Conservation (phyloP, 1,140 invertebrate genomes). For the Stegodyphus mimosarum region DNA sequence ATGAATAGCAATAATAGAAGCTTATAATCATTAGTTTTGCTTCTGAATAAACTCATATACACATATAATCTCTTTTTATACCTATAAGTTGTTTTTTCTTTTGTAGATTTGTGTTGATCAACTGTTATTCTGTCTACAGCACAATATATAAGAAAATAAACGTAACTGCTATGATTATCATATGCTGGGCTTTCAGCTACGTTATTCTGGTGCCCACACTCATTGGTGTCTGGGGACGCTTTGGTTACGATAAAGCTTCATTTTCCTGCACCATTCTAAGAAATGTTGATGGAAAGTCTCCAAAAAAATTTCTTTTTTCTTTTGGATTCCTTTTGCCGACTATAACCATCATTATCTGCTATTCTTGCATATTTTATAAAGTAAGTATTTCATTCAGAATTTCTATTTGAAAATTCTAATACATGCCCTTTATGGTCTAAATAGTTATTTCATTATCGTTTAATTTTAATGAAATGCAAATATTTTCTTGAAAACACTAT, state of each 20-base stretch:
- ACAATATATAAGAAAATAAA: conserved; percentile 78
- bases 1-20: no score
- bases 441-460: no score
- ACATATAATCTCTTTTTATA: background rate
- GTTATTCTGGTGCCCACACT: conserved; percentile 79
- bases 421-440: no score
- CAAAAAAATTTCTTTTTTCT: conserved; percentile 86
- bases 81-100: conserved; percentile 17
- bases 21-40: no score
- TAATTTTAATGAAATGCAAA: no score
- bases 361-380: conserved; percentile 85
- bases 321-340: conserved; percentile 84
- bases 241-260: conserved; percentile 79
- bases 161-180: conserved; percentile 76
- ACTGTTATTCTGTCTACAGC: conserved; percentile 79
- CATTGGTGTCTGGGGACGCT: conserved; percentile 80
- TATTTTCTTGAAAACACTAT: no score
- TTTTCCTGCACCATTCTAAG: conserved; percentile 87
- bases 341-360: conserved; percentile 82
- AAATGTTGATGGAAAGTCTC: conserved; percentile 77
- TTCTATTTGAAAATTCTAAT: no score
- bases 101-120: conserved; percentile 84
- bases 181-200: conserved; percentile 79
- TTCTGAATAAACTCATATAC: no score
- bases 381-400: conserved; percentile 69